These are phyloP conservation scores for Carassius carassius DNA, from an alignment of 2,113 vertebrate genomes.

Conservation along the genomic window DNA sequence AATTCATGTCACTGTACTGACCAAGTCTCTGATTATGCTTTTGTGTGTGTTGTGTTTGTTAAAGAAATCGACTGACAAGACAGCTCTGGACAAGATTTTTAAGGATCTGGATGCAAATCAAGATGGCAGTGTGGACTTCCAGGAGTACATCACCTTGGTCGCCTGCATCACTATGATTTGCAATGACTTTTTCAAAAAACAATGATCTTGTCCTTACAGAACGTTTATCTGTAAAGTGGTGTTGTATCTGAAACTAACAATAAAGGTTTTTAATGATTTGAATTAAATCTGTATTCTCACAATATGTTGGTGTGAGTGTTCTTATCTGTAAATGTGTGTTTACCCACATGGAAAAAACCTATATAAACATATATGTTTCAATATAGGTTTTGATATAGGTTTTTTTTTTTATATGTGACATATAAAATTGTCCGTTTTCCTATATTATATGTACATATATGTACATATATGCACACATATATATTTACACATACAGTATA, in stretches of 20 bases:
- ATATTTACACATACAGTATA: too few relatives aligned
- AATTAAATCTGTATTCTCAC: conserved; percentile 5
- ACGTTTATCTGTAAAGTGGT: background rate
- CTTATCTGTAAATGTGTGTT: background rate
- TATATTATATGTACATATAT: too few relatives aligned
- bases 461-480: too few relatives aligned
- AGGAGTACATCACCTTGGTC: conserved; percentile 65
- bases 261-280: conserved; percentile 7
- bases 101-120: conserved; percentile 64
- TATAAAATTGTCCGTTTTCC: too few relatives aligned
- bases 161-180: conserved; percentile 64
- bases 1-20: background rate
- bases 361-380: too few relatives aligned
- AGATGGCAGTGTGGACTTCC: conserved; percentile 70
- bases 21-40: background rate
- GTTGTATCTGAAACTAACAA: background rate
- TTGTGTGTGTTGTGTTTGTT: background rate
- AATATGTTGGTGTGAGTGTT: background rate
- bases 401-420: too few relatives aligned
- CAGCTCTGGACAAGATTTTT: conserved; percentile 66
- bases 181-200: conserved; percentile 58
- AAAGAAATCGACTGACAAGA: conserved; percentile 60
- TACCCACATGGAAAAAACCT: too few relatives aligned
- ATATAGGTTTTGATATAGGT: too few relatives aligned
- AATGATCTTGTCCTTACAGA: background rate